Evolutionary conservation across 2,797 vertebrate genomes (phyloP), one percentile per base, ranked within the genome.

Genomic region (Notoglanidium macrostoma): DNA sequence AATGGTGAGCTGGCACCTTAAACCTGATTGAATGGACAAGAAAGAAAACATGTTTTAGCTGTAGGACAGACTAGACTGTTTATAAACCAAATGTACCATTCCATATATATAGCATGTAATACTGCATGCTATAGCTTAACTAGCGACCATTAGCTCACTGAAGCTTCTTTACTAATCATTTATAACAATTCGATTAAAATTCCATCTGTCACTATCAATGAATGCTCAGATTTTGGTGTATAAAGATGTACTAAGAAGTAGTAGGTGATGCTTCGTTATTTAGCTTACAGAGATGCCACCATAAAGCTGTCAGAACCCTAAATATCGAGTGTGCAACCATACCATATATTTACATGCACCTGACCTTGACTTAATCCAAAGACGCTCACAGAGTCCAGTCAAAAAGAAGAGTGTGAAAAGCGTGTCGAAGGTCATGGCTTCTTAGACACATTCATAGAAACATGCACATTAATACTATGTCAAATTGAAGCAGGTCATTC

Each of bases 61-160:
- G 26, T n/a, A 21, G 26, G 59, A 61, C 26, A 61, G 59, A 61
- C 7, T 26, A 61, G 59, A 2, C 21, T 23, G 59, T 61, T 61
- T 61, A 61, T 61, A 68, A 68, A 19, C 14, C 15, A 17, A 17
- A 35, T 68, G 5, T 32, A 32, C 7, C n/a, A 12, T n/a, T 29
- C 72, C 46, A 46, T n/a, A n/a, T n/a, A n/a, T n/a, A n/a, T n/a
- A n/a, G n/a, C n/a, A n/a, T n/a, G n/a, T n/a, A 51, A 51, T 11
- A 70, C 46, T 15, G 63, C 80, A 74, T 49, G 51, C 68, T 80
- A 67, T 73, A 80, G 67, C 55, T 46, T 73, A 82, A 87, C 73
- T 83, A 74, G 85, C 81, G 65, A 55, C 19, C 15, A 84, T 83
- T 74, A 84, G 73, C 54, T 57, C 57, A 86, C 2, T 44, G 8